Evolutionary conservation across 2,113 vertebrate species (phyloP).

Genomic region (Cynocephalus volans): DNA sequence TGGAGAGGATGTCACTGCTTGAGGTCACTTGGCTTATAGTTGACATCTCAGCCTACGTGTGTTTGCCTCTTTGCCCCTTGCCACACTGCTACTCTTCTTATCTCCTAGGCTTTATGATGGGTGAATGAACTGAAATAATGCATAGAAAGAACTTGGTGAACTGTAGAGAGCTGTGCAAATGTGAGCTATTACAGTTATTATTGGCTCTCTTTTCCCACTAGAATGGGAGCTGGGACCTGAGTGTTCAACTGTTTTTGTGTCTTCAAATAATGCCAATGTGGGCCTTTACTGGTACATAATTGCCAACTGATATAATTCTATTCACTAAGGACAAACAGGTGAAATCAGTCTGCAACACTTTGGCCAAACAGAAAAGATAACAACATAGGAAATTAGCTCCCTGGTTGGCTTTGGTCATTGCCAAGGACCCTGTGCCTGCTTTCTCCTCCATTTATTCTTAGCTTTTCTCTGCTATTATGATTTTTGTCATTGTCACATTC

Average conservation of each 20-base stretch:
- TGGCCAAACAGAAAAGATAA: neutral
- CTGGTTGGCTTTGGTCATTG: neutral
- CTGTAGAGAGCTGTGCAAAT: neutral
- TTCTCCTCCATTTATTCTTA: neutral
- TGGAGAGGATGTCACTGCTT: neutral
- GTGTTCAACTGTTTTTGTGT: neutral
- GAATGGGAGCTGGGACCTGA: neutral
- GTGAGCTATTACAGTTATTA: neutral
- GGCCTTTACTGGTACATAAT: neutral
- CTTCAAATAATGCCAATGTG: neutral
- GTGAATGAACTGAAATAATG: neutral
- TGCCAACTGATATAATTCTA: neutral
- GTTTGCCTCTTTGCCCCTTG: neutral
- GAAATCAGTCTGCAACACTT: neutral
- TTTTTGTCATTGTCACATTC: neutral
- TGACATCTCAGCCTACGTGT: neutral
- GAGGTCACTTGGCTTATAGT: neutral
- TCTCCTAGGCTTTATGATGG: neutral
- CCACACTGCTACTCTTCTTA: neutral
- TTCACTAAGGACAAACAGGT: neutral
- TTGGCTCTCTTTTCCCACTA: neutral
- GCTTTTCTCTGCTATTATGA: slow-evolving; percentile 7
- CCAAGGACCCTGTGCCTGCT: neutral
- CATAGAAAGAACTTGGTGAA: neutral
- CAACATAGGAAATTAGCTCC: neutral